phyloP scores from a whole-genome alignment of 1,140 invertebrate species.

The Potamilus streckersoni region DNA sequence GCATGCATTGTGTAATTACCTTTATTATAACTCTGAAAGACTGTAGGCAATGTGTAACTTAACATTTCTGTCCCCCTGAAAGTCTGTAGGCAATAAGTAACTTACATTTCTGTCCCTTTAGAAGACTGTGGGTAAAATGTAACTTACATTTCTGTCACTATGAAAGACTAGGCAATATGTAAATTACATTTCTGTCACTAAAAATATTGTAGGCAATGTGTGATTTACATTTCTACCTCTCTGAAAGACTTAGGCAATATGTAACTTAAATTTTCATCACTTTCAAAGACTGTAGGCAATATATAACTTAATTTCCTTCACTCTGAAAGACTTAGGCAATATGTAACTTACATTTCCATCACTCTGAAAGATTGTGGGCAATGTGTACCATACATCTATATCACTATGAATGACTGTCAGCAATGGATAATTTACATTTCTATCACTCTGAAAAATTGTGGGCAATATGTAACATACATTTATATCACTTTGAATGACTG shows the following conservation, averaged over 20 bases:
- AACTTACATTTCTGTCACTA: constrained; percentile 86
- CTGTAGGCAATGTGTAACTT: constrained; percentile 66
- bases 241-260: constrained; percentile 94
- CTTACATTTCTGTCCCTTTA: constrained; percentile 90
- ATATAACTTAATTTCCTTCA: no score
- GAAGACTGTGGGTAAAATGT: constrained; percentile 75
- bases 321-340: no score
- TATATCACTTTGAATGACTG: constrained; percentile 95
- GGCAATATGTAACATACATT: constrained; percentile 71
- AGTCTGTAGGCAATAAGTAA: constrained; percentile 72
- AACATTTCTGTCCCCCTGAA: constrained; percentile 93
- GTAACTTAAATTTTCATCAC: no score
- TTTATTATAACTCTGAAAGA: constrained; percentile 95
- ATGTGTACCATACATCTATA: constrained; percentile 77
- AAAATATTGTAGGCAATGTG: constrained; percentile 91
- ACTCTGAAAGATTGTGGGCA: no score
- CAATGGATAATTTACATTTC: constrained; percentile 74
- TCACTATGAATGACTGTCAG: constrained; percentile 89
- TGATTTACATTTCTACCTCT: constrained; percentile 86
- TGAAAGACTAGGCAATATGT: constrained; percentile 94
- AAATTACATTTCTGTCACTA: constrained; percentile 86
- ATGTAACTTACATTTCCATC: no score
- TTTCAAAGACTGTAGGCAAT: no score
- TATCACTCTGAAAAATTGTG: constrained; percentile 92
- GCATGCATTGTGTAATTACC: constrained; percentile 59